Conservation (phyloP, 1,140 invertebrate species). For the Venturia canescens region DNA sequence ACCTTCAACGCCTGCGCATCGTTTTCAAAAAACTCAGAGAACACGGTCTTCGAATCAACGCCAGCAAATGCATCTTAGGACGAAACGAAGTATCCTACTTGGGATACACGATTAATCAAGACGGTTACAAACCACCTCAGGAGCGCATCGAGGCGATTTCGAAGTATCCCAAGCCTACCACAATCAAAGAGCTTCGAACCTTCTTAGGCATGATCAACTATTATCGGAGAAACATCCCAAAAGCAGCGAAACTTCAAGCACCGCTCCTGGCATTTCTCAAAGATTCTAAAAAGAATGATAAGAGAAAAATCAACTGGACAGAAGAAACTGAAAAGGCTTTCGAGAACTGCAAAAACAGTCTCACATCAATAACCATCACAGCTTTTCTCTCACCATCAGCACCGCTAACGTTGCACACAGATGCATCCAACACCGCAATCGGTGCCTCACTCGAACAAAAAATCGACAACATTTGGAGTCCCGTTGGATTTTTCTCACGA, state of each 20-base stretch:
- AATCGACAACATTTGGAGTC: conserved; percentile 45
- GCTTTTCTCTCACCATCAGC: not conserved
- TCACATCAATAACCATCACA: not conserved
- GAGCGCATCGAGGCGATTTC: conserved; percentile 61
- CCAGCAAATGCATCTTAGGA: conserved; percentile 60
- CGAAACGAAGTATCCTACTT: conserved; percentile 60
- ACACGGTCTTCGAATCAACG: conserved; percentile 61
- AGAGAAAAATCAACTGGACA: conserved; percentile 48
- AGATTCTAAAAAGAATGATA: conserved; percentile 54
- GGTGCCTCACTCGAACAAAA: conserved; percentile 52
- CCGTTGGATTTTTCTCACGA: conserved; percentile 60
- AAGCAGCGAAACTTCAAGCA: conserved; percentile 54
- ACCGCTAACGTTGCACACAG: conserved; percentile 22
- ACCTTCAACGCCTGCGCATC: conserved; percentile 52
- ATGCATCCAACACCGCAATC: conserved; percentile 38
- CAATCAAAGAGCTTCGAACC: conserved; percentile 52
- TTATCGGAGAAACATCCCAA: conserved; percentile 56
- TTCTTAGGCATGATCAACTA: conserved; percentile 62
- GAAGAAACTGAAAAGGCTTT: conserved; percentile 33
- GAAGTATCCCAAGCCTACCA: conserved; percentile 53
- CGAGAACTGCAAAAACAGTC: conserved; percentile 4
- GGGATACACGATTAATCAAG: conserved; percentile 59
- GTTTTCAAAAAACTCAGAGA: conserved; percentile 52
- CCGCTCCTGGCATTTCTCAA: conserved; percentile 52
- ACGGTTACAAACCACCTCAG: conserved; percentile 60